These are phyloP conservation scores for Heliconius hermathena DNA, from an alignment of 1,140 invertebrate species.

Conservation along the genomic window DNA sequence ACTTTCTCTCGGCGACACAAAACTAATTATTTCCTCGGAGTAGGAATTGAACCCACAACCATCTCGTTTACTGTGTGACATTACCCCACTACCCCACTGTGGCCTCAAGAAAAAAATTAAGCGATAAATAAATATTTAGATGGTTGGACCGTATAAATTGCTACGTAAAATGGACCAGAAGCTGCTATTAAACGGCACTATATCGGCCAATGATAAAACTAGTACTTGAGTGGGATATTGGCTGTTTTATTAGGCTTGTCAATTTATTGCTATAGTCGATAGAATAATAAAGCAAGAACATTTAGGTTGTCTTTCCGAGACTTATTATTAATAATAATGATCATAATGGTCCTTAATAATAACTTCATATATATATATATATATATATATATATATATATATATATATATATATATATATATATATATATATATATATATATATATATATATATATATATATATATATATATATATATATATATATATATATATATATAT, in stretches of 20 bases:
- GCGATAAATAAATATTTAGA: constrained; percentile 26
- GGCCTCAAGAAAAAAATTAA: neutral
- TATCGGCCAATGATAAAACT: constrained; percentile 29
- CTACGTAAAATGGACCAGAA: constrained; percentile 26
- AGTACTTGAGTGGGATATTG: constrained; percentile 17
- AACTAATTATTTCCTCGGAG: no score
- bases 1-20: no score
- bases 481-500: no score
- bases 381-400: no score
- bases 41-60: neutral
- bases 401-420: no score
- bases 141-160: constrained; percentile 20
- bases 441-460: no score
- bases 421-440: no score
- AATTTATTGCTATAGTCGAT: constrained; percentile 8
- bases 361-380: no score
- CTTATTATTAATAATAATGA: neutral
- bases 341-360: neutral
- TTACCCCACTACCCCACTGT: neutral
- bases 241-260: constrained; percentile 20
- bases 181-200: constrained; percentile 22
- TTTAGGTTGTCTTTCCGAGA: neutral
- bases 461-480: no score
- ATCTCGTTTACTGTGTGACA: neutral
- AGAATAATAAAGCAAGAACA: neutral